phyloP scores from a whole-genome alignment of 2,113 vertebrate species.

The Bos indicus region DNA sequence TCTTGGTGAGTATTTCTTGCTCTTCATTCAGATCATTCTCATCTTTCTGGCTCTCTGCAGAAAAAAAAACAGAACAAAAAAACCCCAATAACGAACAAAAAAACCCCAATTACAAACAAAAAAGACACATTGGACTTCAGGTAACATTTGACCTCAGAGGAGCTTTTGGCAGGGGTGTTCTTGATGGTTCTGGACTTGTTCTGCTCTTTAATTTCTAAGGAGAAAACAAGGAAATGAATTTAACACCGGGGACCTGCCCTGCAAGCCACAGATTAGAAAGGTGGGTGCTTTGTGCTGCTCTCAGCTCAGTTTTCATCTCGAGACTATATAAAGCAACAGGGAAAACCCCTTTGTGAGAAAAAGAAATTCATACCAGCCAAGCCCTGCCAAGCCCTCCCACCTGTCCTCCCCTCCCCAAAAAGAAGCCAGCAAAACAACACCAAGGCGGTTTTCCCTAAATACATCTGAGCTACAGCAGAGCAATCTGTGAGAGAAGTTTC shows the following conservation, averaged over 20 bases:
- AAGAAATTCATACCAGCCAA: neutral
- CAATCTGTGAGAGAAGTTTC: neutral
- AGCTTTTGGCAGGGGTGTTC: neutral
- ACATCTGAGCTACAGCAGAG: neutral
- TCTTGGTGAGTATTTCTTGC: slow-evolving; percentile 83
- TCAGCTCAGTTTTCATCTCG: slow-evolving; percentile 3
- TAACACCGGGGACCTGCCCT: neutral
- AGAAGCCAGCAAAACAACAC: neutral
- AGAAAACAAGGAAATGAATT: slow-evolving; percentile 41
- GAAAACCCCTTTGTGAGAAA: neutral
- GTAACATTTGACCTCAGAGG: slow-evolving; percentile 23
- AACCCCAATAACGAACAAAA: neutral
- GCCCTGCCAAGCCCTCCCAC: neutral
- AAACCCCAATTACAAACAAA: neutral
- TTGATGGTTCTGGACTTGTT: neutral
- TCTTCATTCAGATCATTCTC: slow-evolving; percentile 80
- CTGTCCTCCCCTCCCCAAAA: neutral
- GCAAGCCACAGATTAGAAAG: neutral
- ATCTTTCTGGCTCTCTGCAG: slow-evolving; percentile 86
- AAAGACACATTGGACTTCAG: neutral
- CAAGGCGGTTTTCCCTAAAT: neutral
- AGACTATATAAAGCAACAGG: neutral
- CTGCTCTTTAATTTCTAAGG: neutral
- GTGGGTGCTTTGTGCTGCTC: neutral
- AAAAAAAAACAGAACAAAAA: neutral